These are phyloP conservation scores for Nomada lathburiana DNA, from an alignment of 2,888 invertebrate genomes.

Conservation along the genomic window DNA sequence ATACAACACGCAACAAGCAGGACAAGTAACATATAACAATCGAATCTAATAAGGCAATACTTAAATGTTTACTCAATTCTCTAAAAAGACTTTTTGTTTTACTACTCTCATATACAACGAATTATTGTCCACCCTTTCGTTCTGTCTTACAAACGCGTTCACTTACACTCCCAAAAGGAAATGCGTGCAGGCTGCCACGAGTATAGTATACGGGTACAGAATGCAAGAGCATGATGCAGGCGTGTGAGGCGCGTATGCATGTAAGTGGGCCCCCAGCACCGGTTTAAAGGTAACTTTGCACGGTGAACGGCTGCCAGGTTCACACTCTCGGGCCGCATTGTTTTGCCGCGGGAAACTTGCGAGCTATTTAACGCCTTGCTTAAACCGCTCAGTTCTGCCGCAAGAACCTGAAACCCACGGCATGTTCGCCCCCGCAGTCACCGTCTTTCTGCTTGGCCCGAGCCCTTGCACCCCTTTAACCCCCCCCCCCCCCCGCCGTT, in stretches of 20 bases:
- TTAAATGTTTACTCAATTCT: too few relatives aligned
- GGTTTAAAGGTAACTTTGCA: conserved; percentile 67
- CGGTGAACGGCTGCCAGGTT: conserved; percentile 72
- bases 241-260: conserved; percentile 28
- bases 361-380: conserved; percentile 82
- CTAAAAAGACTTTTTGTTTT: not conserved
- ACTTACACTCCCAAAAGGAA: too few relatives aligned
- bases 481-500: conserved; percentile 38
- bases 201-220: too few relatives aligned
- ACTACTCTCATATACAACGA: not conserved
- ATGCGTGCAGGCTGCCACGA: too few relatives aligned
- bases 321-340: conserved; percentile 80
- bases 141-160: not conserved
- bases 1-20: too few relatives aligned
- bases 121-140: not conserved
- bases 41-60: too few relatives aligned
- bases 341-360: conserved; percentile 80
- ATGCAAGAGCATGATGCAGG: conserved; percentile 21
- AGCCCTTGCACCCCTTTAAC: conserved; percentile 44
- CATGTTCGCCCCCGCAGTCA: conserved; percentile 36
- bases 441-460: conserved; percentile 48
- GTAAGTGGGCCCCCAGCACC: conserved; percentile 37
- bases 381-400: conserved; percentile 74
- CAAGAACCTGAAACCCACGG: conserved; percentile 75
- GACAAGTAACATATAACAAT: too few relatives aligned